Base-by-base conservation (phyloP, 2,113 vertebrate species). In the Speoplatyrhinus poulsoni region DNA sequence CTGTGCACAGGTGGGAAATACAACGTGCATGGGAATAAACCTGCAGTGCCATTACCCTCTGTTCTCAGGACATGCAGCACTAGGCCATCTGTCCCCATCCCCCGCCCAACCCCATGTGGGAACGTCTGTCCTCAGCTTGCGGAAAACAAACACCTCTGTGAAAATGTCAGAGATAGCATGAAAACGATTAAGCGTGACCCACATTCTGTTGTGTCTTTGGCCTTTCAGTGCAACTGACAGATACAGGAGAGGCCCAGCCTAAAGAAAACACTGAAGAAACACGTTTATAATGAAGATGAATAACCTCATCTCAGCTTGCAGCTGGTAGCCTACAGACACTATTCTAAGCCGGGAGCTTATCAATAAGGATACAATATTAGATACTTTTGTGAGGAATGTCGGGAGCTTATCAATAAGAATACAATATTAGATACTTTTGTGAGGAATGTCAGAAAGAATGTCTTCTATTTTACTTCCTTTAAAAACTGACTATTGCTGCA, bases 111-210 rank as follows among this genome's bases (percentile, higher is more conserved):
- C 82, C 70, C 82, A 73, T 88, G 88, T 89, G 88, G 88, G 89
- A 89, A 88, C 85, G 75, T 85, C 76, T 84, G 70, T 77, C 64
- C 72, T 75, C 41, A 60, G 72, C 68, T 85, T 83, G 87, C 85
- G 70, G 83, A 85, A 82, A 82, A 89, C 89, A 89, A 90, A 84
- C 84, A 85, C 85, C 85, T 82, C 80, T 86, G 78, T 5, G 69
- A 77, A 85, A 86, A 76, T 65, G 73, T 72, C 67, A 56, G 74
- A 87, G 88, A 91, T 89, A 81, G 81, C 84, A 81, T 88, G 80
- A 91, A 86, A 88, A 76, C 73, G 85, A 91, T 91, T 89, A 89
- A 82, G 86, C 82, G 80, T 89, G 89, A 91, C 88, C 84, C 82
- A 83, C 69, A 83, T 88, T 86, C 84, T 89, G 85, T 91, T 91